Evolutionary conservation across 2,888 invertebrate species (phyloP), one percentile per base, ranked within the genome.

Genomic region (Punctoribates punctum): DNA sequence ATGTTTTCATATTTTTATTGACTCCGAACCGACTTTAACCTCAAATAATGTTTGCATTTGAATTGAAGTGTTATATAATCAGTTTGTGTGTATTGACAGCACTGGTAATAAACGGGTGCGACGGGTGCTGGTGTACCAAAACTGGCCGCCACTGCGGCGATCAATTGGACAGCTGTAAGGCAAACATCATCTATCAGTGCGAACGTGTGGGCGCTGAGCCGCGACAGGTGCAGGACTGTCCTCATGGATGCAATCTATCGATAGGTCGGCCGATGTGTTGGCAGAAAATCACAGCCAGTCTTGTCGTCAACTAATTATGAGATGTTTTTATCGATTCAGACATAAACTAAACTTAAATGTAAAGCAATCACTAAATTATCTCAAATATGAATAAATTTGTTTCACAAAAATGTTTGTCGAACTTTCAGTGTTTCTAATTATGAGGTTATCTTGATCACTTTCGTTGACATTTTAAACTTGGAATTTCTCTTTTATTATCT

Each of bases 111-210:
- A n/a, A 4, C 3, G 48, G 6, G 11, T 48, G 46, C 13, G 25
- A 73, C 9, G 73, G 29, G 17, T 76, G 76, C 15, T 76, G 73
- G 73, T 76, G 76, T 20, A 76, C 8, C 5, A 57, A 73, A 65
- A 34, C 27, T 23, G 76, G 76, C n/a, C 57, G 73, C 9, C 60
- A 54, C n/a, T 76, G 76, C 73, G 76, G 76, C 46, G 62, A 76
- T 73, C 54, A 73, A 29, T 46, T 76, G 54, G 57, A 57, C 29
- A n/a, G 57, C 4, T 76, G 76, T 73, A 27, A 46, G 13, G 17
- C 73, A 29, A 46, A 76, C 27, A 76, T 76, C 17, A 73, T 76
- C n/a, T 76, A 76, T 29, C 54, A 76, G 62, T 76, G 76, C 65
- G 60, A 73, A 13, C 51, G 60, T 9, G 73, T 34, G 20, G 73